These are phyloP conservation scores for Rallus limicola DNA, from an alignment of 2,113 vertebrate species.

Conservation along the genomic window DNA sequence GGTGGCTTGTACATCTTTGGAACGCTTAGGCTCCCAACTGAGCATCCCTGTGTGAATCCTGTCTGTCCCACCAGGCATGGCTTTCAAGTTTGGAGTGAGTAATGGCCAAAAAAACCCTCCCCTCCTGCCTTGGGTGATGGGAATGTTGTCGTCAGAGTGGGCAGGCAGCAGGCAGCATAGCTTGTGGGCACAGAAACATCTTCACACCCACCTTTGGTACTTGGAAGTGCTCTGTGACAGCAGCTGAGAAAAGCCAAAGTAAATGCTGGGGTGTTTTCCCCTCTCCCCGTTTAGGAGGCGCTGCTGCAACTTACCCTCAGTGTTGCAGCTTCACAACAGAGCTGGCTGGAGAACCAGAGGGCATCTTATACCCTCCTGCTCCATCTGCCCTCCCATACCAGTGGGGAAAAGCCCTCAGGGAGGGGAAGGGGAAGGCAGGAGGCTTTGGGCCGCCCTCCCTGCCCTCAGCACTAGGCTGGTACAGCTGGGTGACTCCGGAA, in stretches of 20 bases:
- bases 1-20: neutral
- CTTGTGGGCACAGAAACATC: neutral
- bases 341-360: neutral
- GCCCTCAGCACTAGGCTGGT: neutral
- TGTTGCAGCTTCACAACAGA: neutral
- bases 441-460: too few species aligned
- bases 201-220: rapidly evolving
- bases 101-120: neutral
- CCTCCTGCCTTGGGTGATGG: neutral
- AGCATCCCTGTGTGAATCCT: neutral
- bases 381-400: rapidly evolving
- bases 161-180: neutral
- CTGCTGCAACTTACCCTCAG: too few species aligned
- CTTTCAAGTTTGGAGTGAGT: neutral
- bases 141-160: neutral
- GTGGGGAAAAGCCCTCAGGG: neutral
- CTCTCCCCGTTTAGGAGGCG: neutral
- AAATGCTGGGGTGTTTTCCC: rapidly evolving
- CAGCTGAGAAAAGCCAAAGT: neutral
- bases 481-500: neutral
- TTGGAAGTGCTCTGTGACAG: neutral
- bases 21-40: neutral
- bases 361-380: neutral
- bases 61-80: neutral
- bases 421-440: neutral